Evolutionary conservation across 2,888 invertebrate genomes (phyloP), one percentile per base, ranked within the genome.

Genomic region (Scaptomyza parva): DNA sequence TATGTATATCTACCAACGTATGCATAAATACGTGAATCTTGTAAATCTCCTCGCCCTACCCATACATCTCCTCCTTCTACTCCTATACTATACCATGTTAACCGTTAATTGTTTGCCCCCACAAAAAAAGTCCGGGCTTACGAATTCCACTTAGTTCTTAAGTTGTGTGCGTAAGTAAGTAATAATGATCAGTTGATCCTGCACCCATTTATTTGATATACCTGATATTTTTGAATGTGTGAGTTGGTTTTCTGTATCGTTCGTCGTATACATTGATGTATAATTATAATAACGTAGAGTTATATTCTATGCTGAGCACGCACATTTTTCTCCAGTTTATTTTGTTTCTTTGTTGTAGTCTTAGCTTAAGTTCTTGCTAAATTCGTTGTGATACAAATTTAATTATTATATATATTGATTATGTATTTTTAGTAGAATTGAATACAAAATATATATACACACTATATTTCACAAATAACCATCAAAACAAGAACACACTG

Each of bases 311-410:
- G 59, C 61, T 84, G 51, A 85, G 69, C 83, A 85, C 86, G 86
- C 70, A 86, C 81, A 78, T 67, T 61, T 57, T 58, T 60, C 5
- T 9, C 40, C 50, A 70, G 20, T 61, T 57, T n/a, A 69, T 81
- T 70, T 70, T 48, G 30, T 77, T 81, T 78, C 40, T 74, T 85
- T 71, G 67, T 87, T 78, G 88, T 88, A 84, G 83, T 85, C 60
- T 67, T 85, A 88, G 88, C 39, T 51, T 84, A 88, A 88, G 88
- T 86, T 80, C 61, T 74, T 78, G 79, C 83, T 85, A 86, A 74
- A 87, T 84, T 84, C 71, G 86, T 85, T 85, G 84, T 85, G 84
- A 89, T 85, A 85, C 63, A 84, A 82, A 78, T 88, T 86, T 88
- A 78, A 87, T 78, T 82, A 82, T 37, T 17, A 17, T 83, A 67